A percentile compares a stretch with the other conserved stretches of the same genome.
These are phyloP conservation scores for Charanyca ferruginea DNA, from an alignment of 2,888 invertebrate genomes.

Conservation along the genomic window DNA sequence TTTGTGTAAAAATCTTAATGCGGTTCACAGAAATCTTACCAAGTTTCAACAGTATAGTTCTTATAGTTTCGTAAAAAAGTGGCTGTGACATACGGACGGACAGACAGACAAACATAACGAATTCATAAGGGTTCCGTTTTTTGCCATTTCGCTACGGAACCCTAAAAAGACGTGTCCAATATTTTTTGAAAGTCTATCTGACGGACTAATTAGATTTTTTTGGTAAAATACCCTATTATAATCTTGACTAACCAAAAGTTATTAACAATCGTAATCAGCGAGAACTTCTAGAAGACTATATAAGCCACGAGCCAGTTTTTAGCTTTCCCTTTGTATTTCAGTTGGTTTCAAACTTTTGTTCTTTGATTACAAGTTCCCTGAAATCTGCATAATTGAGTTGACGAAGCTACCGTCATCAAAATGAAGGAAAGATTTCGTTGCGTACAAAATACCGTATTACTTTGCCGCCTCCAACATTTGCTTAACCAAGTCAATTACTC, in stretches of 20 bases:
- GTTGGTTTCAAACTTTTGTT: slow-evolving; percentile 62
- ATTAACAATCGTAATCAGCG: slow-evolving; percentile 25
- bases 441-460: slow-evolving; percentile 54
- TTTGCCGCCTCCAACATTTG: slow-evolving; percentile 49
- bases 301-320: slow-evolving; percentile 40
- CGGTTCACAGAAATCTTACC: too few species aligned
- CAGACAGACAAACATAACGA: too few species aligned
- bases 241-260: slow-evolving; percentile 5
- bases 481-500: slow-evolving; percentile 57
- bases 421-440: slow-evolving; percentile 58
- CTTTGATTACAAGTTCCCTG: slow-evolving; percentile 65
- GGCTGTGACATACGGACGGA: too few species aligned
- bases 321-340: slow-evolving; percentile 49
- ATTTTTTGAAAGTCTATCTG: too few species aligned
- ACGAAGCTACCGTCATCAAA: slow-evolving; percentile 51
- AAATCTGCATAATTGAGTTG: slow-evolving; percentile 67
- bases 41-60: too few species aligned
- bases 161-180: too few species aligned
- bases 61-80: too few species aligned
- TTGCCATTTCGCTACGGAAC: too few species aligned
- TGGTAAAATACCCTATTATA: too few species aligned
- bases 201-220: too few species aligned
- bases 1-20: too few species aligned
- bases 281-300: slow-evolving; percentile 11
- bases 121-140: too few species aligned